Percentiles rank a stretch among this genome's conserved stretches.
These are phyloP conservation scores for Philhelius pedissequus DNA, from an alignment of 2,888 invertebrate species.

Conservation along the genomic window DNA sequence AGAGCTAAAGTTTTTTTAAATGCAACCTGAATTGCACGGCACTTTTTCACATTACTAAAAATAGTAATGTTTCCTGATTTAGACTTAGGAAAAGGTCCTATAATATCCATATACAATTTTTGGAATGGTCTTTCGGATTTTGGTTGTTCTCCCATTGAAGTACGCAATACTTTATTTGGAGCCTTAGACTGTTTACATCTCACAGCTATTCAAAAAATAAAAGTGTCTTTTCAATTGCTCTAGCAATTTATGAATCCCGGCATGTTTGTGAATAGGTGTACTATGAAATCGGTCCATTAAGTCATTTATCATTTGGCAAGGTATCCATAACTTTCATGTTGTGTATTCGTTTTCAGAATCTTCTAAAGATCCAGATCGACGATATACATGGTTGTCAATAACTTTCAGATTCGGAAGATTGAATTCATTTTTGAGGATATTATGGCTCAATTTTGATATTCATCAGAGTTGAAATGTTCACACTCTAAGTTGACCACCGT, in stretches of 20 bases:
- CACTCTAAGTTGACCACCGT: slow-evolving; percentile 26
- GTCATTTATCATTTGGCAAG: too few species aligned
- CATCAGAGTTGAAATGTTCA: slow-evolving; percentile 9
- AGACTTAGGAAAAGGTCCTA: too few species aligned
- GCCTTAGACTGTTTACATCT: slow-evolving; percentile 5
- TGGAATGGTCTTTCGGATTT: too few species aligned
- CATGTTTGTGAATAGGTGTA: too few species aligned
- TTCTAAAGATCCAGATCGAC: slow-evolving; percentile 8
- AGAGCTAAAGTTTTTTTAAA: too few species aligned
- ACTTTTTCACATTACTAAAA: too few species aligned
- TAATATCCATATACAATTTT: too few species aligned
- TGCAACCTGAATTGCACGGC: too few species aligned
- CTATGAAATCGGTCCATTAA: neutral
- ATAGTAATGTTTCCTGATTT: too few species aligned
- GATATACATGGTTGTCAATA: neutral
- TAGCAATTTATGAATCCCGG: slow-evolving; percentile 18
- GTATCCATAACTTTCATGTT: too few species aligned
- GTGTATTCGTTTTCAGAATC: slow-evolving; percentile 1
- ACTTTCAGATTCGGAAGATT: too few species aligned
- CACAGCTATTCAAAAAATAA: neutral
- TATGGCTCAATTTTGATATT: too few species aligned
- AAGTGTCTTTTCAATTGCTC: slow-evolving; percentile 14
- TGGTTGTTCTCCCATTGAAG: slow-evolving; percentile 29
- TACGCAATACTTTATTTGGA: slow-evolving; percentile 8
- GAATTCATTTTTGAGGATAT: neutral